Base-by-base conservation (phyloP, 2,888 invertebrate genomes). In the Xylocampa areola region DNA sequence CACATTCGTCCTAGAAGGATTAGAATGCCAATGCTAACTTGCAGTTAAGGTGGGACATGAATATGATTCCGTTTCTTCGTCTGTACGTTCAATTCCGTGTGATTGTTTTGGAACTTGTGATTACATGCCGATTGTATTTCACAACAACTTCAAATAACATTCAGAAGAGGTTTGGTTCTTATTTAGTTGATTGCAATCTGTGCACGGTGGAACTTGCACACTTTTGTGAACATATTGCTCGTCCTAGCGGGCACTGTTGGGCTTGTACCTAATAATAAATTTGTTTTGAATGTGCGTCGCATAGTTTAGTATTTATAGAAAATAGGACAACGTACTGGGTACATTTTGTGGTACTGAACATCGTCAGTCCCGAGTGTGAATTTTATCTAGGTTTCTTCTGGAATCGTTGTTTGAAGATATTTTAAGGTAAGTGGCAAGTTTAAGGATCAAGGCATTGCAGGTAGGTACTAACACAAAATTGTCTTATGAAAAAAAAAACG, bases 101-200 rank as follows among this genome's bases (percentile, higher is more conserved):
- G 60, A 47, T 35, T 60, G 64, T 64, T 64, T 52, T 47, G n/a
- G 0, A 13, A 5, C 33, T 14, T 25, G 29, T 27, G 37, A 37
- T 51, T 35, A 30, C 52, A 11, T 35, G 45, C 8, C 32, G 16
- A 25, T 5, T 41, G 10, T 57, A 27, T 65, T 64, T 65, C 29
- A 47, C 43, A 64, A 64, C 51, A 65, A 29, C 7, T 8, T 13
- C 17, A 27, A 45, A 30, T 25, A 32, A 59, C 52, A 43, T 37
- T 45, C 29, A 7, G 13, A 47, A 6, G 7, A 17, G 5, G 17
- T 6, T 11, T 32, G 5, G 16, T 32, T 13, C n/a, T 35, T 19
- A 27, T 32, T 48, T 19, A 19, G 48, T 33, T 39, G 27, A 16
- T 1, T 25, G 29, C 23, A 33, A 39, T 37, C 19, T 37, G 19